A percentile compares a stretch with the other conserved stretches of the same genome.
Evolutionary conservation across 37 sponge, comb jelly and placozoan species (phyloP).

Genomic region (Sycon ciliatum): DNA sequence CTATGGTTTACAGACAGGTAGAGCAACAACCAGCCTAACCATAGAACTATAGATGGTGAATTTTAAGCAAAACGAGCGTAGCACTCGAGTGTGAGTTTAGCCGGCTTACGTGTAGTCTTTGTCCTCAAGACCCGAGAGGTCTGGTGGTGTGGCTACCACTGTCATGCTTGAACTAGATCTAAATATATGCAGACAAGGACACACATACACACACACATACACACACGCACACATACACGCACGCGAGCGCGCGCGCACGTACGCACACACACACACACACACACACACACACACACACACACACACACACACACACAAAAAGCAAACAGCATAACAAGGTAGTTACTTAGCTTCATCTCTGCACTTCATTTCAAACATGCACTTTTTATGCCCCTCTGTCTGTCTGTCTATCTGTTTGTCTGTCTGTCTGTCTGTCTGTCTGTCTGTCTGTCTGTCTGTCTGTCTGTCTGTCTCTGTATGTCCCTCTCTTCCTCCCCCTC

Average conservation of each 20-base stretch:
- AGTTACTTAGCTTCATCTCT: too few species aligned
- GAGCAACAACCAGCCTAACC: too few species aligned
- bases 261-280: conserved; percentile 1
- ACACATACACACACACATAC: conserved; percentile 1
- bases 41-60: too few species aligned
- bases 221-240: neutral
- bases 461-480: neutral
- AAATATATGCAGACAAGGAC: neutral
- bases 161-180: too few species aligned
- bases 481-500: too few species aligned
- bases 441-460: neutral
- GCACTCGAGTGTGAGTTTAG: too few species aligned
- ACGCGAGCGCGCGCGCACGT: neutral
- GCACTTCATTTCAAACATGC: neutral
- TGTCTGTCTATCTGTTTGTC: neutral
- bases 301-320: conserved; percentile 18
- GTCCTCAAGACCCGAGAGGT: too few species aligned
- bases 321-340: too few species aligned
- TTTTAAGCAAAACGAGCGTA: too few species aligned
- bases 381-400: neutral
- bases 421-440: neutral
- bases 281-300: conserved; percentile 5
- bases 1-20: too few species aligned
- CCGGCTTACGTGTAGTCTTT: too few species aligned
- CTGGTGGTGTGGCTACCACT: too few species aligned